These are phyloP conservation scores for Pangasius krempfi DNA, from an alignment of 2,797 vertebrate genomes.

Conservation along the genomic window DNA sequence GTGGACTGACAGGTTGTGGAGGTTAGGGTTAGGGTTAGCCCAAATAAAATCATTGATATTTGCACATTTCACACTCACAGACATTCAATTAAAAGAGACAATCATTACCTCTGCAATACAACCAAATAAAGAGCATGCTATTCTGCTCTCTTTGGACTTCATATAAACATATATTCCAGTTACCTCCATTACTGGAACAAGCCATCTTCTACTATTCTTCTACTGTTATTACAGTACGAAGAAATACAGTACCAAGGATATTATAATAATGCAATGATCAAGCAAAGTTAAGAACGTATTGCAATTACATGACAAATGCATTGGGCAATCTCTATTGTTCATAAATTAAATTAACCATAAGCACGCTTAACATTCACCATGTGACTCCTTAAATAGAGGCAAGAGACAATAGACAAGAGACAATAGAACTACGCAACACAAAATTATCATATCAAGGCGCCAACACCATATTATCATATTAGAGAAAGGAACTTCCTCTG, in stretches of 20 bases:
- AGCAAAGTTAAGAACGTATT: background rate
- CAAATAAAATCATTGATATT: constrained; percentile 34
- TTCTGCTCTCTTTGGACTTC: background rate
- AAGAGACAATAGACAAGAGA: constrained; percentile 32
- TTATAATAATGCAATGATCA: background rate
- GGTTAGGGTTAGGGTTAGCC: constrained; percentile 14
- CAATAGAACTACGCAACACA: constrained; percentile 30
- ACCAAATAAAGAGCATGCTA: background rate
- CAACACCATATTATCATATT: constrained; percentile 49
- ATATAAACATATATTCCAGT: background rate
- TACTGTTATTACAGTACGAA: background rate
- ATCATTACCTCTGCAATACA: constrained; percentile 35
- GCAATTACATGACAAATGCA: background rate
- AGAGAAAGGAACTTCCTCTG: constrained; percentile 27
- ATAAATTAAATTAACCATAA: constrained; percentile 18
- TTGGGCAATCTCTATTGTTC: background rate
- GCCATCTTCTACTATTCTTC: too few relatives aligned
- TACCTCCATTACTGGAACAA: background rate
- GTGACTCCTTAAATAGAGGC: constrained; percentile 27
- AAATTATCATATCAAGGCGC: constrained; percentile 46
- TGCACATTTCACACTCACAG: constrained; percentile 15
- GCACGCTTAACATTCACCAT: constrained; percentile 4
- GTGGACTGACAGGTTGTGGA: constrained; percentile 50
- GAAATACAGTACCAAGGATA: background rate
- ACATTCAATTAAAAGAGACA: constrained; percentile 35